A percentile compares a stretch with the other conserved stretches of the same genome.
Evolutionary conservation across 2,888 invertebrate genomes (phyloP).

Genomic region (Hydrotaea diabolus): DNA sequence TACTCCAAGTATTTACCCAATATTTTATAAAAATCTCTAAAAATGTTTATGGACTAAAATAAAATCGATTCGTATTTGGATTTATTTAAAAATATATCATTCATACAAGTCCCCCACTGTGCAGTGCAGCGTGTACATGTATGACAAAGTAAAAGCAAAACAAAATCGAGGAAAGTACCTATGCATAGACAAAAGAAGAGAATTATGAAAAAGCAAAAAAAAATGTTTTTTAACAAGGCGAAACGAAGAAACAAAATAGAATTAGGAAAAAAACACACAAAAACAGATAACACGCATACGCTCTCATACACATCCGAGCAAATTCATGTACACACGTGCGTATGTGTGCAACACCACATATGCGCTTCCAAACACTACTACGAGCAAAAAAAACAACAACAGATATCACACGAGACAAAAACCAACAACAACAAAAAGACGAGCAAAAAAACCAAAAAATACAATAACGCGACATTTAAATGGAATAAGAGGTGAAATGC

Average conservation of each 20-base stretch:
- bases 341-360: constrained; percentile 4
- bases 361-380: constrained; percentile 12
- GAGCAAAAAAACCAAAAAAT: not conserved
- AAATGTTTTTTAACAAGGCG: constrained; percentile 19
- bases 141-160: constrained; percentile 12
- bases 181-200: constrained; percentile 13
- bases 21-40: too few relatives aligned
- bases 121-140: not conserved
- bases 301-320: not conserved
- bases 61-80: too few relatives aligned
- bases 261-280: constrained; percentile 35
- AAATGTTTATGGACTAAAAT: too few relatives aligned
- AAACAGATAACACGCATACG: constrained; percentile 42
- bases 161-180: constrained; percentile 9
- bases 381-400: constrained; percentile 14
- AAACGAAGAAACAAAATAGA: constrained; percentile 41
- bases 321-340: not conserved
- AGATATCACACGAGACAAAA: constrained; percentile 30
- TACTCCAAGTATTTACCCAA: too few relatives aligned
- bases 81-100: too few relatives aligned
- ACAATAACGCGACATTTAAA: constrained; percentile 36
- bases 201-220: not conserved
- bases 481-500: constrained; percentile 58
- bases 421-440: constrained; percentile 27
- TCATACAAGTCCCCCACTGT: too few relatives aligned